phyloP scores from a whole-genome alignment of 2,888 invertebrate genomes.

The Drosophila buzzatii region DNA sequence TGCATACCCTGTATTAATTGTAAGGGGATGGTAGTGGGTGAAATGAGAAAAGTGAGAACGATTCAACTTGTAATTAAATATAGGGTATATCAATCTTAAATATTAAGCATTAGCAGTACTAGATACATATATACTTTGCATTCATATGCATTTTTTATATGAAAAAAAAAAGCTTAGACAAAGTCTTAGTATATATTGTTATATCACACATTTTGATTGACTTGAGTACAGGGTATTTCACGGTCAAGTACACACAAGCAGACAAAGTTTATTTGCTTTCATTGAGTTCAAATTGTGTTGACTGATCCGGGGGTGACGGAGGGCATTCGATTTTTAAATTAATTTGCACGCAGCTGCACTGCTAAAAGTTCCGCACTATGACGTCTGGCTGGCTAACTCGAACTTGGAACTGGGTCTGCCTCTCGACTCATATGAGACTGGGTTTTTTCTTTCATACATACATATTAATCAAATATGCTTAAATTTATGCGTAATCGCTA shows the following conservation, averaged over 20 bases:
- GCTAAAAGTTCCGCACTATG: conserved; percentile 47
- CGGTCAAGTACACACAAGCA: too few relatives aligned
- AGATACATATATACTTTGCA: background rate
- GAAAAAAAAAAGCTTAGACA: background rate
- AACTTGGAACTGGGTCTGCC: conserved; percentile 31
- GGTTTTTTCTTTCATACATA: conserved; percentile 28
- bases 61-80: too few relatives aligned
- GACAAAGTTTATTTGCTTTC: conserved; percentile 16
- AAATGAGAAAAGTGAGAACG: background rate
- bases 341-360: conserved; percentile 61
- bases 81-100: background rate
- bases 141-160: background rate
- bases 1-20: conserved; percentile 10
- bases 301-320: background rate
- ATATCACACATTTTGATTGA: background rate
- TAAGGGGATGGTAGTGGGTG: background rate
- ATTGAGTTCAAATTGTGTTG: background rate
- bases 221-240: conserved; percentile 14
- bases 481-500: conserved; percentile 8
- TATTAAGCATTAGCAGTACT: background rate
- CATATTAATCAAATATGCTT: background rate
- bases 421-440: conserved; percentile 5
- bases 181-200: background rate
- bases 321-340: conserved; percentile 47
- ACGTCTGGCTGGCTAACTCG: conserved; percentile 41